A percentile compares a stretch with the other conserved stretches of the same genome.
These are phyloP conservation scores for Drosophila anomelani DNA, from an alignment of 2,888 invertebrate species.

Conservation along the genomic window DNA sequence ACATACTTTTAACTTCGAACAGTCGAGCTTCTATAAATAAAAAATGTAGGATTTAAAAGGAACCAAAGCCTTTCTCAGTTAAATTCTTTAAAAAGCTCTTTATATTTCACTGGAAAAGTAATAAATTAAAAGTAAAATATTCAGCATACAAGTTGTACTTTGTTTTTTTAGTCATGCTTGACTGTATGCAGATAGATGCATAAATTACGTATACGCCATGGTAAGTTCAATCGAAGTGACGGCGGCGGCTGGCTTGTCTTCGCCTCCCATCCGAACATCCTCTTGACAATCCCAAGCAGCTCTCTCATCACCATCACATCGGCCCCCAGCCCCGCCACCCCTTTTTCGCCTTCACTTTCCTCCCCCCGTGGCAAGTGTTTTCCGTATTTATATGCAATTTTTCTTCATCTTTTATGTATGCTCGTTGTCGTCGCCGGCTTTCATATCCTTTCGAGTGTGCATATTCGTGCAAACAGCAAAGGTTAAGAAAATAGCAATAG, in stretches of 20 bases:
- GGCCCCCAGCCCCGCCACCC: neutral
- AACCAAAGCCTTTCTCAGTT: neutral
- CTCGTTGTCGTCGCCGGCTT: slow-evolving; percentile 70
- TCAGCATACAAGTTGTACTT: neutral
- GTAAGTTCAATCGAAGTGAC: slow-evolving; percentile 67
- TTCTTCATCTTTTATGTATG: slow-evolving; percentile 77
- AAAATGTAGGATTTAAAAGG: neutral
- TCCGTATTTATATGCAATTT: slow-evolving; percentile 77
- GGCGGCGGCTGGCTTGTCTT: slow-evolving; percentile 26
- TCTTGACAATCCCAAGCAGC: slow-evolving; percentile 63
- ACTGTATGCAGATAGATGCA: slow-evolving; percentile 59
- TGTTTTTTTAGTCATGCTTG: neutral
- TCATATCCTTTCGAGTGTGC: slow-evolving; percentile 75
- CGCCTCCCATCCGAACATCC: slow-evolving; percentile 52
- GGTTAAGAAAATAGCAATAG: neutral
- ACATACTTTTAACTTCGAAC: neutral
- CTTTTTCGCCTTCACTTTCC: neutral
- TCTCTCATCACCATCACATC: slow-evolving; percentile 34
- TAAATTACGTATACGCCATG: slow-evolving; percentile 72
- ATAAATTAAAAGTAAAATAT: neutral
- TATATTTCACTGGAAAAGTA: neutral
- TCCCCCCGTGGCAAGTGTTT: slow-evolving; percentile 30
- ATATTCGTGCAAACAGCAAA: slow-evolving; percentile 35
- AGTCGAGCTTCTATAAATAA: neutral
- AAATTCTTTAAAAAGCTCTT: neutral